Base-by-base conservation (phyloP, 2,797 vertebrate species). In the Ateles fusciceps region DNA sequence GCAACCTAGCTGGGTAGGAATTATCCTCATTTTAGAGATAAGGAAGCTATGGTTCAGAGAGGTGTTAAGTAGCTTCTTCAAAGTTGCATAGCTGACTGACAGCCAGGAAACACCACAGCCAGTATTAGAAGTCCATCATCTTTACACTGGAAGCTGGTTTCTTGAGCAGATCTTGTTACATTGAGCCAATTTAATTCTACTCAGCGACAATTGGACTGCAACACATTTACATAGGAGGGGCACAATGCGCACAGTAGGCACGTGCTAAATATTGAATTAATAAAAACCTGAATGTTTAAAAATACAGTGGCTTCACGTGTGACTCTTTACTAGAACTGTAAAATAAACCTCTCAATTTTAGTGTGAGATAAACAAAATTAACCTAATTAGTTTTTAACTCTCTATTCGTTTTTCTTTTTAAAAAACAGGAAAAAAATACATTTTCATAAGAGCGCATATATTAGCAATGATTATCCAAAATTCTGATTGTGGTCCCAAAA, bases 231-330 rank as follows among this genome's bases (percentile, higher is more conserved):
- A 7, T 84, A 46, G 84, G 92, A 87, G 76, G 33, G 95, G 21
- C 59, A 84, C 59, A 75, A 0, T 55, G 39, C n/a, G 30, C 46
- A 21, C 39, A 24, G 7, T 75, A 88, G 46, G 79, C 30, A 91
- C 17, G 42, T 61, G 33, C 85, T 91, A 91, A 95, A 94, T 61
- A 59, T 52, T 9, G 19, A 79, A 74, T 48, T 94, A 36, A 26
- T 59, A 44, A 86, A 92, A 95, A 57, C 6, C 76, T 50, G 52
- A 91, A 68, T 86, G 79, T 68, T 89, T 95, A 79, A 94, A 93
- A 93, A 83, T 86, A 50, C 2, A 72, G 0, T 96, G 52, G 17
- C 85, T 92, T 94, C 24, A 64, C 4, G 0, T 91, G 36, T 0
- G 33, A 61, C 15, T 72, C 55, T 71, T 33, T 6, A 15, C 33